Evolutionary conservation across 2,888 invertebrate species (phyloP), one percentile per base, ranked within the genome.

Genomic region (Mactromeris polynyma): DNA sequence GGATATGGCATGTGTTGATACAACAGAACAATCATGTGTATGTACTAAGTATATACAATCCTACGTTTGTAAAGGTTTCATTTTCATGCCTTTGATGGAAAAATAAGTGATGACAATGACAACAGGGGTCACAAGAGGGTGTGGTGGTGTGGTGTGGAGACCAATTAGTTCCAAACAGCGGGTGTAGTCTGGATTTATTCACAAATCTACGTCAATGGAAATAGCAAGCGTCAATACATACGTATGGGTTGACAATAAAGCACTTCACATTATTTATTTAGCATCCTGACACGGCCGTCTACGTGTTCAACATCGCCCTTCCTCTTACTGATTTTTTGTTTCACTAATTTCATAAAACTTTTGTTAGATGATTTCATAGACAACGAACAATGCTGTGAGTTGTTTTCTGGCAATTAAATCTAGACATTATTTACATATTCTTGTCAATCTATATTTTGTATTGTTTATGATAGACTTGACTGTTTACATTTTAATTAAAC

Each of bases 401-500:
- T 40, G 40, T 11, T 40, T 40, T 46, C 1, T 46, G 46, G 17
- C 46, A 46, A 46, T 46, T 46, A 46, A 46, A 46, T 46, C 46
- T 17, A 14, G 58, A 64, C n/a, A 21, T 21, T 64, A 1, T 26
- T 26, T 64, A 64, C 58, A n/a, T 64, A 9, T 26, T 64, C 3
- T 6, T 26, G 26, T 64, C 58, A n/a, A 26, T 9, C 58, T 26
- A 6, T 11, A 11, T n/a, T 2, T 21, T 26, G 58, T 64, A 64
- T 64, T 26, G 58, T 64, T 64, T 58, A 58, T 19, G 58, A 21
- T n/a, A n/a, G 21, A n/a, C 58, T n/a, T 58, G 9, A 26, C 26
- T 64, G 58, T 64, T 64, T 64, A 26, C 58, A 64, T 64, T 64
- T 64, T 64, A 64, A 64, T 64, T 64, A 26, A 54, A 21, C 54